Evolutionary conservation across 37 sponge, comb jelly and placozoan genomes (phyloP), one percentile per base, ranked within the genome.

Genomic region (Theonella swinhoei): DNA sequence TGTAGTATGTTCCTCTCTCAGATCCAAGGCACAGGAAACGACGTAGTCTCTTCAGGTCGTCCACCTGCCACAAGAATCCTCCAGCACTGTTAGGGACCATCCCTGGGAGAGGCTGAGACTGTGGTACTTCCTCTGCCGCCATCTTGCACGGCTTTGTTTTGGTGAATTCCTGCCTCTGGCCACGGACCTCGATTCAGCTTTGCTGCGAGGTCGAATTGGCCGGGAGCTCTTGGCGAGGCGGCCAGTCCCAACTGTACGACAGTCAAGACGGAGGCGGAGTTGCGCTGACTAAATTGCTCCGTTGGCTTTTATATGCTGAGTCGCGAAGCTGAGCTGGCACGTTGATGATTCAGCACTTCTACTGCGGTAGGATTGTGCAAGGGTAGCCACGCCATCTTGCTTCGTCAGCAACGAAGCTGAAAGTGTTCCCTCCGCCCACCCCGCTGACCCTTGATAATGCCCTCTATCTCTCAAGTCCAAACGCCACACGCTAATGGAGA

Each of bases 1-100:
- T 83, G 85, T 92, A 92, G 81, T 92, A 92, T 23, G 89, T 88
- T 2, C 92, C 92, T 3, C 92, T 88, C 65, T 92, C 92, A 26
- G 92, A 88, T 0, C 92, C 92, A 23, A 92, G 75, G 30, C 88
- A 88, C 39, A 92, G 81, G 73, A 92, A 92, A 23, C 92, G 73
- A 3, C 76, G 67, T 22, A 92, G 85, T n/a, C 92, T 64, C 24
- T 33, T 71, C 83, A 88, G 77, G 29, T 92, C 92, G 42, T 73
- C 39, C 29, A 88, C 88, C 7, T 26, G 70, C 70, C 71, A 92
- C 8, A 83, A 29, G 78, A 73, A 92, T 22, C 92, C 92, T 29
- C 92, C 92, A 33, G 92, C 92, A 34, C 67, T 72, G 73, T 87
- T 87, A 14, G 85, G 92, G 58, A 88, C 81, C 81, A 78, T 79